Evolutionary conservation across 1,140 invertebrate genomes (phyloP).

Genomic region (Conus betulinus): DNA sequence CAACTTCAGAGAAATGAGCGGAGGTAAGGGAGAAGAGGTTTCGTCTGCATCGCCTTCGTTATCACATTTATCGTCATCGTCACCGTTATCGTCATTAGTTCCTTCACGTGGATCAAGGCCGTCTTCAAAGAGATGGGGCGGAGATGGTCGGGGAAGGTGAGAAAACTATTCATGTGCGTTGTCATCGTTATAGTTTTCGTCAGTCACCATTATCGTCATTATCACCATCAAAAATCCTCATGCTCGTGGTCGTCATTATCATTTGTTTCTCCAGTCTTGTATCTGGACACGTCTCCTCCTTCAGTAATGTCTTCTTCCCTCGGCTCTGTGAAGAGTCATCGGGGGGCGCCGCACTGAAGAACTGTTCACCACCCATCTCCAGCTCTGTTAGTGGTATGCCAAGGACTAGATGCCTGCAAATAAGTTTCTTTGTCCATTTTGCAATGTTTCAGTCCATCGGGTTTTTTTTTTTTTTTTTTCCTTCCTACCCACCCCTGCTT

Average conservation of each 20-base stretch:
- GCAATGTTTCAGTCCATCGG: too few relatives aligned
- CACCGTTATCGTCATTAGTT: background rate
- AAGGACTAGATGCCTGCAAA: too few relatives aligned
- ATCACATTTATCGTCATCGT: constrained; percentile 4
- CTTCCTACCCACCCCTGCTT: too few relatives aligned
- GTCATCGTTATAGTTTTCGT: background rate
- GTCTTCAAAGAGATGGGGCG: constrained; percentile 35
- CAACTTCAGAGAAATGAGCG: constrained; percentile 61
- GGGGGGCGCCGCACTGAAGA: too few relatives aligned
- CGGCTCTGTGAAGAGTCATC: too few relatives aligned
- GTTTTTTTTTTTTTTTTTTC: too few relatives aligned
- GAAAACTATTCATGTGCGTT: background rate
- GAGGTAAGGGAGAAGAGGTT: background rate
- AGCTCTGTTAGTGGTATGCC: too few relatives aligned
- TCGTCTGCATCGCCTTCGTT: background rate
- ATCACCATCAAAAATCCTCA: background rate
- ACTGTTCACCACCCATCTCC: too few relatives aligned
- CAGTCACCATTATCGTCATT: background rate
- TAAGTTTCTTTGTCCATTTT: too few relatives aligned
- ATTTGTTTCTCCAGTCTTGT: background rate
- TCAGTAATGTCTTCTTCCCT: too few relatives aligned
- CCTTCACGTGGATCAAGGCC: background rate
- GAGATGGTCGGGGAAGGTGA: too few relatives aligned
- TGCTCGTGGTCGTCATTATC: background rate
- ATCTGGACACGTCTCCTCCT: too few relatives aligned